phyloP scores from a whole-genome alignment of 2,888 invertebrate genomes.

The Cylindroiulus punctatus region DNA sequence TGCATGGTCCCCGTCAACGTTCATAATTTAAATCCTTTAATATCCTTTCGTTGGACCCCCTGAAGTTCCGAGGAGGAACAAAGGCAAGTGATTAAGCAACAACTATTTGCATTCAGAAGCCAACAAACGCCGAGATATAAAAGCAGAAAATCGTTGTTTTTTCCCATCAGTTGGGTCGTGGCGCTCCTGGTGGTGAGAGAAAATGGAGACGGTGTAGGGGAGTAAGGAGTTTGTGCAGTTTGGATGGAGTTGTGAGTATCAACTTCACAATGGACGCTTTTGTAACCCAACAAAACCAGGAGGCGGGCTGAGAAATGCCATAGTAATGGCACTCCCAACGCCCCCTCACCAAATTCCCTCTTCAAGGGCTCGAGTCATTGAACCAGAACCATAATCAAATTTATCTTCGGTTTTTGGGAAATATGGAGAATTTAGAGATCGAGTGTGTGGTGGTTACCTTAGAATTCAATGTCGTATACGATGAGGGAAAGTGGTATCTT shows the following conservation, averaged over 20 bases:
- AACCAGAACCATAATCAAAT: background rate
- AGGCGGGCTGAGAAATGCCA: background rate
- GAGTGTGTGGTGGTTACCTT: too few relatives aligned
- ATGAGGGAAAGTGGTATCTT: too few relatives aligned
- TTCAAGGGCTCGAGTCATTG: slow-evolving; percentile 1
- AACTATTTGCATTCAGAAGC: slow-evolving; percentile 18
- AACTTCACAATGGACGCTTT: slow-evolving; percentile 18
- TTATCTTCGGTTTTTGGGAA: background rate
- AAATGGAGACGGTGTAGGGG: slow-evolving; percentile 18
- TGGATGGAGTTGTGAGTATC: background rate
- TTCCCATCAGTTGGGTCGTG: slow-evolving; percentile 18
- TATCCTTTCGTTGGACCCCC: background rate
- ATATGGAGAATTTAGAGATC: too few relatives aligned
- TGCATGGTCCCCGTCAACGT: background rate
- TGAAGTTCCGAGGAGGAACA: background rate
- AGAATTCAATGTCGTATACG: too few relatives aligned
- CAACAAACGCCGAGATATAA: background rate
- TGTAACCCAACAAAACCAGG: slow-evolving; percentile 1
- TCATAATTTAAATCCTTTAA: slow-evolving; percentile 9
- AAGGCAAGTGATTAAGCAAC: slow-evolving; percentile 18
- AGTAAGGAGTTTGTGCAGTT: background rate
- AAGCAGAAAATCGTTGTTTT: background rate
- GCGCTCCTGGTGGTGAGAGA: slow-evolving; percentile 1
- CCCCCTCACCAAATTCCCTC: background rate
- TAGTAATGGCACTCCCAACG: background rate